These are phyloP conservation scores for Hirudo medicinalis DNA, from an alignment of 1,140 invertebrate genomes.

Conservation along the genomic window DNA sequence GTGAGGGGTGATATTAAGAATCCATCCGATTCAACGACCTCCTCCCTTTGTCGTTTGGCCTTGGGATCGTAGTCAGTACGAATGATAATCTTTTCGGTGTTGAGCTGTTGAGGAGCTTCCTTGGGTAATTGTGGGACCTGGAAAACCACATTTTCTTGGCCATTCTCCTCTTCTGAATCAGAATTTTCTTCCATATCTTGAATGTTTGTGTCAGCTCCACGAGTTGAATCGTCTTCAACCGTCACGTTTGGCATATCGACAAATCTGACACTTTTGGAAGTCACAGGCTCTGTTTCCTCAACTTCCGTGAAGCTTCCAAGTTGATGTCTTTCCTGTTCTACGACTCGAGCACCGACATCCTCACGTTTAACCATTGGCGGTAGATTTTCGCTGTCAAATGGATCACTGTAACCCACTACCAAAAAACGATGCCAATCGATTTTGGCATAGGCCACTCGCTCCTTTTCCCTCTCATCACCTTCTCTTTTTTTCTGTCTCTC, in stretches of 20 bases:
- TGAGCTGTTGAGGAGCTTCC: constrained; percentile 32
- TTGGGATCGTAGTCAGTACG: constrained; percentile 86
- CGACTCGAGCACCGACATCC: constrained; percentile 82
- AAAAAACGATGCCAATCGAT: constrained; percentile 99
- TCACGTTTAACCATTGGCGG: constrained; percentile 90
- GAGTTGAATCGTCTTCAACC: constrained; percentile 10
- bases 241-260: too few species aligned
- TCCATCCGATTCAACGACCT: constrained; percentile 55
- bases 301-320: too few species aligned
- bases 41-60: constrained; percentile 1
- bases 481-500: constrained; percentile 77
- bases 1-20: constrained; percentile 95
- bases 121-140: constrained; percentile 46
- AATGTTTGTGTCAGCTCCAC: constrained; percentile 15
- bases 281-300: too few species aligned
- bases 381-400: constrained; percentile 74
- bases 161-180: constrained; percentile 30
- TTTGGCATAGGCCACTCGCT: constrained; percentile 87
- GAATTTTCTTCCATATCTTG: constrained; percentile 49
- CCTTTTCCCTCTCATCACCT: constrained; percentile 84
- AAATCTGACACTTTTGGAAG: too few species aligned
- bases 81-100: constrained; percentile 65
- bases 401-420: constrained; percentile 96
- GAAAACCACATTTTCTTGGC: constrained; percentile 18
- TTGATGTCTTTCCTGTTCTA: constrained; percentile 56